phyloP scores from a whole-genome alignment of 1,140 invertebrate genomes.

The Calliopsis andreniformis region DNA sequence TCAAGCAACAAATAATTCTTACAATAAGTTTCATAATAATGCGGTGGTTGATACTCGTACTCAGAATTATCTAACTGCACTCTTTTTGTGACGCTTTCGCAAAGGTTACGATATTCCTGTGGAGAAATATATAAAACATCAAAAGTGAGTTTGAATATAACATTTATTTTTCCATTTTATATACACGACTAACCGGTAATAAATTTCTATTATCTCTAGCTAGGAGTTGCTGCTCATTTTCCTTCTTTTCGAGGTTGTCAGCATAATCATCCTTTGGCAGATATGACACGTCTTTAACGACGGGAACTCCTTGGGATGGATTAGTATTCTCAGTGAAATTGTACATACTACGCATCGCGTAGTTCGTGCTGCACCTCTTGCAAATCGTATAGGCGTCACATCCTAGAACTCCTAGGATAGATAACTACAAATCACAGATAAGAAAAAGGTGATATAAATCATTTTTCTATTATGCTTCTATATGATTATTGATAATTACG shows the following conservation, averaged over 20 bases:
- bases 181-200: slow-evolving; percentile 56
- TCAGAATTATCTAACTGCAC: slow-evolving; percentile 72
- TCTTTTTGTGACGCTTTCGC: slow-evolving; percentile 72
- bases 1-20: slow-evolving; percentile 64
- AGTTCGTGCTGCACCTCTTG: slow-evolving; percentile 53
- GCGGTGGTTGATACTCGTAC: slow-evolving; percentile 78
- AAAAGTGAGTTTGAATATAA: background rate
- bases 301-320: background rate
- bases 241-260: background rate
- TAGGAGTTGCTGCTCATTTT: slow-evolving; percentile 23
- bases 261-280: slow-evolving; percentile 55
- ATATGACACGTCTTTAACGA: slow-evolving; percentile 38
- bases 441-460: background rate
- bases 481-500: background rate
- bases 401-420: slow-evolving; percentile 23
- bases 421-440: slow-evolving; percentile 48
- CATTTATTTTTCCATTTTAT: background rate
- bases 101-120: slow-evolving; percentile 79
- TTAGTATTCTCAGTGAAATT: background rate
- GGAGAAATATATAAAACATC: slow-evolving; percentile 16
- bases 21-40: slow-evolving; percentile 78
- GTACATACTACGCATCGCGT: background rate
- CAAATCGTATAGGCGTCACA: slow-evolving; percentile 30
- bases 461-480: background rate
- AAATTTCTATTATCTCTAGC: slow-evolving; percentile 60